Evolutionary conservation across 2,797 vertebrate genomes (phyloP).

Genomic region (Sus cebifrons): DNA sequence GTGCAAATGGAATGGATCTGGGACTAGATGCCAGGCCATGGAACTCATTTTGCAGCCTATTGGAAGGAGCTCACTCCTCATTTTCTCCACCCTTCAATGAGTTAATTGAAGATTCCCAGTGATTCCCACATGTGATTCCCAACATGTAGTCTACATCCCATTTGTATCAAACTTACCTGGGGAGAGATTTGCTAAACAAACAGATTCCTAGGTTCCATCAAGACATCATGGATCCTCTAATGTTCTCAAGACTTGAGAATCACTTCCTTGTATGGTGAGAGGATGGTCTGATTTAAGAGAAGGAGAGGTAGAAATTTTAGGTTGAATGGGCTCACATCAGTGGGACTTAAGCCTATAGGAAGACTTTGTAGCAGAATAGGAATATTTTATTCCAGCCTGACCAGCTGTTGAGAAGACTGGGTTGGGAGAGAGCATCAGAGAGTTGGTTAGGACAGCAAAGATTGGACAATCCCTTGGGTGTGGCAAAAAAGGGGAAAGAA

Average conservation of each 20-base stretch:
- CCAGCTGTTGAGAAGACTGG: background rate
- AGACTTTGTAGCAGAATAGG: background rate
- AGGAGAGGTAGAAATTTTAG: background rate
- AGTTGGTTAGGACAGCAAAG: background rate
- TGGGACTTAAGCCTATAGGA: background rate
- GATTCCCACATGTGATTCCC: too few relatives aligned
- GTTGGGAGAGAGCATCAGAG: background rate
- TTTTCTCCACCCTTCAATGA: background rate
- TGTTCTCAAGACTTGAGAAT: constrained; percentile 42
- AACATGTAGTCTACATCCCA: background rate
- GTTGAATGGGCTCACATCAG: background rate
- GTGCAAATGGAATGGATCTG: background rate
- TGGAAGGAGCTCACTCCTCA: background rate
- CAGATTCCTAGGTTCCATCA: constrained; percentile 32
- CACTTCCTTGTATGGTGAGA: background rate
- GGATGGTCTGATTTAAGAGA: background rate
- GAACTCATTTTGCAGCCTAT: background rate
- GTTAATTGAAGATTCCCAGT: too few relatives aligned
- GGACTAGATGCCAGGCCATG: background rate
- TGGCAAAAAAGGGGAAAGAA: background rate
- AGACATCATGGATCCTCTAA: background rate
- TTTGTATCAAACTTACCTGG: constrained; percentile 1
- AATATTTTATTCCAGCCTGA: background rate
- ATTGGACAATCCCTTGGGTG: background rate
- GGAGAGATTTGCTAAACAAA: constrained; percentile 11